Base-by-base conservation (phyloP, 2,888 invertebrate genomes). In the Candidula unifasciata region DNA sequence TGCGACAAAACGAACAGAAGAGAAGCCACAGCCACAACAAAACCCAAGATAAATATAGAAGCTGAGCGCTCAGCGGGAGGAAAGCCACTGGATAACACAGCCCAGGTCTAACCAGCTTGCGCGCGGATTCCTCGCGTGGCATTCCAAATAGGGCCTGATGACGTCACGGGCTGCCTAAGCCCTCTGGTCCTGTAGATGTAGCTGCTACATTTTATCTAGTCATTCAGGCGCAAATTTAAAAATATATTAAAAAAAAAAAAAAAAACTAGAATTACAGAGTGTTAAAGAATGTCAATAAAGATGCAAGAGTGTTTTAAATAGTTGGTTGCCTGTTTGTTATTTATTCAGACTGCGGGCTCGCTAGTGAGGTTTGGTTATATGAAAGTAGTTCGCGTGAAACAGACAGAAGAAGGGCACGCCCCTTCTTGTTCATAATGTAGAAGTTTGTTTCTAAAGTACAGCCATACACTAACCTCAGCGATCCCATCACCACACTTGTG, bases 81-180 rank as follows among this genome's bases (percentile, higher is more conserved):
- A 52, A 68, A 68, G 52, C 71, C 84, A 84, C 37, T 69, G 64
- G 78, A 69, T 76, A 83, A 86, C 87, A 89, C 86, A 88, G 89
- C 89, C 84, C 35, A 78, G 60, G 52, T 79, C 83, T 76, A 82
- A 83, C 68, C 73, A 81, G 86, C 85, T 82, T 82, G 85, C 86
- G 88, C 64, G 79, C 87, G 68, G 85, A 91, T 91, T 91, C 91
- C 90, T 88, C 78, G 88, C 90, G 89, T 89, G 88, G 89, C 89
- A 89, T 91, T 90, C 91, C 91, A 91, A 89, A 90, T 91, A 88
- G 86, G 91, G 91, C 64, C 82, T 82, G 88, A 83, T 91, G 91
- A 91, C 91, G 91, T 91, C 91, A 91, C 76, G 24, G 3, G 37
- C 35, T 82, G 74, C 60, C 33, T 13, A 21, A 33, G 35, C 52